Evolutionary conservation across 2,797 vertebrate species (phyloP), one percentile per base, ranked within the genome.

Genomic region (Taenioides sp.): DNA sequence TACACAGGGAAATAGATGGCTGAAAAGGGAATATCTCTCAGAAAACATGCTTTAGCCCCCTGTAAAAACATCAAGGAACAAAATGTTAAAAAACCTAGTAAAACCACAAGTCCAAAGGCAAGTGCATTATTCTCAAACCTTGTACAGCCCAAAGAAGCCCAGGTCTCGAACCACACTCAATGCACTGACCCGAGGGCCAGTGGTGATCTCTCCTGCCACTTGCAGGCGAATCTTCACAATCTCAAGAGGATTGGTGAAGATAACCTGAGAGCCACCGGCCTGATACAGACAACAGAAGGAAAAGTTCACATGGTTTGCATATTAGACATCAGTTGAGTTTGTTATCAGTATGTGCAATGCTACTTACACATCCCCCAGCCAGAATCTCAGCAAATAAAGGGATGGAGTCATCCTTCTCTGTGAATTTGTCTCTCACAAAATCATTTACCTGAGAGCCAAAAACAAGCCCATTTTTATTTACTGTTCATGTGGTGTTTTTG

Each of bases 1-100:
- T 99, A 99, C 67, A 95, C 96, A 0, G 98, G 98, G 89, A 99
- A 99, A 90, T 98, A 99, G 91, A 99, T 99, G 64, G 96, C 98
- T 22, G 98, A 99, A 94, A 99, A 99, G 77, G 98, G 98, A 94
- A 99, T 98, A 93, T 99, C 98, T 87, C 98, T 95, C 87, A 99
- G 93, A 92, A 99, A 99, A 90, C 98, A 99, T 0, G 98, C 98
- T 94, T 99, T 99, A 84, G 98, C 97, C 86, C 98, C 98, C 98
- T 99, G 84, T 14, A 63, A 3, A 62, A 69, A 81, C 23, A 60
- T 47, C 78, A n/a, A 77, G 31, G 47, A 2, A 74, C 20, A 57
- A 22, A 58, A n/a, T 66, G 25, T 31, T 47, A 43, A 59, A 67
- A 58, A 69, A 76, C 4, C 7, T n/a, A 22, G 14, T 6, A 23